Percentiles rank a stretch among this genome's conserved stretches.
Evolutionary conservation across 2,113 vertebrate species (phyloP).

Genomic region (Damaliscus lunatus): DNA sequence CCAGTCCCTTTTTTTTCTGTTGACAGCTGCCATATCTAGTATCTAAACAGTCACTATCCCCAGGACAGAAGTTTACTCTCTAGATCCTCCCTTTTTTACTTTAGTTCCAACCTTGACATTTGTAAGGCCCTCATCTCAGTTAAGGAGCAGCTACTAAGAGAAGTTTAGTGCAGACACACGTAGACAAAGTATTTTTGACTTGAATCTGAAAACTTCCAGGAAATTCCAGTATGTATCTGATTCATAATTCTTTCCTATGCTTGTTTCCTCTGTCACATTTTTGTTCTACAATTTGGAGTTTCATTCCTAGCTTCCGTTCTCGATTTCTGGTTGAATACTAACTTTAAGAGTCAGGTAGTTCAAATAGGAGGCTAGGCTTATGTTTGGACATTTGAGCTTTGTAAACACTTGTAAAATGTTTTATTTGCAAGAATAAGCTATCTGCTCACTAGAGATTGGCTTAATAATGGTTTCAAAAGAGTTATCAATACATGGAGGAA

Average conservation of each 20-base stretch:
- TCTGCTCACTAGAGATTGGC: not conserved
- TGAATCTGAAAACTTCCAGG: not conserved
- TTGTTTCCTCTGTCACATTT: not conserved
- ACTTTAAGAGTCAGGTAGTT: not conserved
- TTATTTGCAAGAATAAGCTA: slow-evolving; percentile 13
- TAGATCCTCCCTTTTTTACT: not conserved
- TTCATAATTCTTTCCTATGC: not conserved
- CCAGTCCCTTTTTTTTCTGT: not conserved
- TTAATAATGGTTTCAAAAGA: not conserved
- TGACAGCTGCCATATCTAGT: not conserved
- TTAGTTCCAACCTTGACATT: not conserved
- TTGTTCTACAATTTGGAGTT: not conserved
- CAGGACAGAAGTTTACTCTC: not conserved
- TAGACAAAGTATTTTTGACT: not conserved
- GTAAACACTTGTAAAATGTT: not conserved
- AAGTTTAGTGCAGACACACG: not conserved
- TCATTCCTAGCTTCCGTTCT: not conserved
- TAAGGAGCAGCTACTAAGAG: not conserved
- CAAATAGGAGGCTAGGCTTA: not conserved
- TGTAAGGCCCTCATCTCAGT: not conserved
- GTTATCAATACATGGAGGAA: not conserved
- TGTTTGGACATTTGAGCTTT: not conserved
- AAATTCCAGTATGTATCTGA: not conserved
- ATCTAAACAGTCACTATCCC: not conserved
- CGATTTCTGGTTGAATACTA: not conserved